Evolutionary conservation across 2,113 vertebrate species (phyloP), one percentile per base, ranked within the genome.

Genomic region (Sardina pilchardus): DNA sequence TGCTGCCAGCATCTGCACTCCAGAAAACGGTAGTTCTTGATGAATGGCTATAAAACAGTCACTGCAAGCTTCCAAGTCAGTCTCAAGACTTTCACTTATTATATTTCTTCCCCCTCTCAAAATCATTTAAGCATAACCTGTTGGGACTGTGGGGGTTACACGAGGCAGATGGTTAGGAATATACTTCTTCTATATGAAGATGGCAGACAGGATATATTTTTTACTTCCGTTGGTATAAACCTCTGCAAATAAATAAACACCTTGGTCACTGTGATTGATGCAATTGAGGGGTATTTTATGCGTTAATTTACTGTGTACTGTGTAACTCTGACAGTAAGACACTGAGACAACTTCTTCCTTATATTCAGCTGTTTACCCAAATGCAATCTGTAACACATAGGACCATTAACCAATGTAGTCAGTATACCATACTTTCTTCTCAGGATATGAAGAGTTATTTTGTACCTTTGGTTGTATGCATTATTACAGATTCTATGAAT

Each of bases 141-240:
- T 26, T 63, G 81, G 17, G 39, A 86, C n/a, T 50, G 81, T 50
- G 81, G 43, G 80, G 36, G 81, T 87, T 87, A 85, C 44, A 17
- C 43, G n/a, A 50, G 85, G 63, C 83, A 78, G 83, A 81, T 87
- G 84, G 82, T 42, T 59, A 59, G 3, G 19, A 19, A 24, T 3
- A 59, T 5, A 59, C 19, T 21, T 24, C 2, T 59, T 59, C 53
- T 59, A 59, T 59, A 47, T 47, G 45, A 47, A 14, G 45, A 47
- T 47, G 45, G 9, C 45, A 47, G 45, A 14, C 6, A 9, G 45
- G 45, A 47, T 14, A 12, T 16, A 56, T 59, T 3, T 59, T 56
- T 59, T 59, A 0, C 53, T 24, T 24, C 6, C 9, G 45, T 24
- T 24, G 53, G 53, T 59, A 24, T 53, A 7, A 59, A 19, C 21